Conservation (phyloP, 2,113 vertebrate species). For the Crypturellus undulatus region DNA sequence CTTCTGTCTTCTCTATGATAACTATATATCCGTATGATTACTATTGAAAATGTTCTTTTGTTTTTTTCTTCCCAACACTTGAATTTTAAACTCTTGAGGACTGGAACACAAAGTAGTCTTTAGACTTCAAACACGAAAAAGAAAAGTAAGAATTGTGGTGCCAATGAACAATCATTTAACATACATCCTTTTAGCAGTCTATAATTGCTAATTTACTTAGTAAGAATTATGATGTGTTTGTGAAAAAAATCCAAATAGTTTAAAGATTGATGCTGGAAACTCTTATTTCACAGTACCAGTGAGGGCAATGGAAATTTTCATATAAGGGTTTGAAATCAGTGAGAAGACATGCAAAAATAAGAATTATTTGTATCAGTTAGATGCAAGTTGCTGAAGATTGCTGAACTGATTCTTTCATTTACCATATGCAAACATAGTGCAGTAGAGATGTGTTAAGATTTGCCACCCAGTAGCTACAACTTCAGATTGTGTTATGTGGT, state of each 20-base stretch:
- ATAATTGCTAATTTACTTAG: background rate
- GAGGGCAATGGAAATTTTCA: background rate
- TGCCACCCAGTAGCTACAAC: background rate
- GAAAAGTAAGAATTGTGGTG: background rate
- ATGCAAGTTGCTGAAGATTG: background rate
- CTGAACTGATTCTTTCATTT: slow-evolving; percentile 33
- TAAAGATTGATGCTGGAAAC: background rate
- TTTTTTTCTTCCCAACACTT: background rate
- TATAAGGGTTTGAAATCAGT: background rate
- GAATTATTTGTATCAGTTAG: background rate
- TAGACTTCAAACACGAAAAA: background rate
- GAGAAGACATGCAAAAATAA: background rate
- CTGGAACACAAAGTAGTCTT: background rate
- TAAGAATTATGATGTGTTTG: background rate
- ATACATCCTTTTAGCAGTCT: background rate
- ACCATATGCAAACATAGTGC: background rate
- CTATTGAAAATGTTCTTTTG: background rate
- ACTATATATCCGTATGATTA: background rate
- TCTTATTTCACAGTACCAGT: background rate
- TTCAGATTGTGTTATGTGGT: background rate
- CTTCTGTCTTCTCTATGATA: background rate
- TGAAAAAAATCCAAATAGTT: background rate
- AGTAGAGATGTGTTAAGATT: background rate
- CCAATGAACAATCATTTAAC: background rate
- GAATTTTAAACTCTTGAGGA: background rate